These are phyloP conservation scores for Diadophis punctatus DNA, from an alignment of 2,113 vertebrate genomes.

Conservation along the genomic window DNA sequence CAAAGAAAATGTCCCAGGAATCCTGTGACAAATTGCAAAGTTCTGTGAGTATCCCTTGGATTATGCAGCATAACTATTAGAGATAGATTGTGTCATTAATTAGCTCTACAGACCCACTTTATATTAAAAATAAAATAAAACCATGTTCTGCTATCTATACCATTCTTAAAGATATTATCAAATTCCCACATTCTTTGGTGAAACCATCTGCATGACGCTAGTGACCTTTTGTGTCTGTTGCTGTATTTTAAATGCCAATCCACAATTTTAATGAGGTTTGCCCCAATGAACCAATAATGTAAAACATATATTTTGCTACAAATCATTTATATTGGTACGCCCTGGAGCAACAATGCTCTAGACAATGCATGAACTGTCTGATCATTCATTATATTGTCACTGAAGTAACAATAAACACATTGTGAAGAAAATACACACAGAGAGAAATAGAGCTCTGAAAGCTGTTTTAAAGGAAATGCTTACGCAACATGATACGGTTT, in stretches of 20 bases:
- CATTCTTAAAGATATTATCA: slow-evolving; percentile 12
- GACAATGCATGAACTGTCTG: slow-evolving; percentile 38
- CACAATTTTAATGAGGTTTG: slow-evolving; percentile 20
- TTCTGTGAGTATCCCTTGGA: background rate
- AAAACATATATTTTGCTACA: slow-evolving; percentile 18
- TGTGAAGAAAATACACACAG: slow-evolving; percentile 48
- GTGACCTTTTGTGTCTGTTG: background rate
- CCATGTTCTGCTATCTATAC: background rate
- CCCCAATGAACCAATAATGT: slow-evolving; percentile 1
- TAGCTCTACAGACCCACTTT: background rate
- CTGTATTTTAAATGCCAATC: background rate
- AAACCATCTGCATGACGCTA: background rate
- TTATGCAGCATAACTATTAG: background rate
- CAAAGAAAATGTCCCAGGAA: background rate
- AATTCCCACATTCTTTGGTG: background rate
- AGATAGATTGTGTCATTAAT: background rate
- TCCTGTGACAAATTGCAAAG: background rate
- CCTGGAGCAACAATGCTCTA: slow-evolving; percentile 3
- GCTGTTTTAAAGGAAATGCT: slow-evolving; percentile 37
- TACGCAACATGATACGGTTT: slow-evolving; percentile 33
- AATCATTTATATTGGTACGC: slow-evolving; percentile 7
- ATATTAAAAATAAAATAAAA: background rate
- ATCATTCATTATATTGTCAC: slow-evolving; percentile 22
- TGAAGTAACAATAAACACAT: slow-evolving; percentile 41
- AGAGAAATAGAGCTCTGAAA: slow-evolving; percentile 42